Evolutionary conservation across 2,888 invertebrate species (phyloP).

Genomic region (Pimpla rufipes): DNA sequence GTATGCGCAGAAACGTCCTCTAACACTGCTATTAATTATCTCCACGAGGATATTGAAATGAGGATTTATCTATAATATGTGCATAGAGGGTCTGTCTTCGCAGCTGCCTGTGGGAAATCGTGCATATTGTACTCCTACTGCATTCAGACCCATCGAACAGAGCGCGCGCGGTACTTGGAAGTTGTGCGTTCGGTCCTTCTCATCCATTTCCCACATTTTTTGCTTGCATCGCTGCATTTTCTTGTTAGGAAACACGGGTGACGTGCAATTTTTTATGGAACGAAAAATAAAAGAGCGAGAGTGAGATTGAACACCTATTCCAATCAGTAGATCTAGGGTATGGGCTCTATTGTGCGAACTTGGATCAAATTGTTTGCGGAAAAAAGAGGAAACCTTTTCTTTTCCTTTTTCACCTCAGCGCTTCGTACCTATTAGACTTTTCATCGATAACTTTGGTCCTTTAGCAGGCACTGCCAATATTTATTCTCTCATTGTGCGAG

Average conservation of each 20-base stretch:
- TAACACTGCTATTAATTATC: slow-evolving; percentile 70
- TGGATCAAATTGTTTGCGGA: slow-evolving; percentile 44
- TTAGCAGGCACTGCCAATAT: too few relatives aligned
- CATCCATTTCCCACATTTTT: slow-evolving; percentile 33
- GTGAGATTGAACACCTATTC: slow-evolving; percentile 19
- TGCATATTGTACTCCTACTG: not conserved
- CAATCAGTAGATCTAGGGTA: slow-evolving; percentile 44
- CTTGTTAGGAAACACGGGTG: slow-evolving; percentile 12
- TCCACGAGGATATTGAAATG: slow-evolving; percentile 73
- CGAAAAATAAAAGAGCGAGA: slow-evolving; percentile 7
- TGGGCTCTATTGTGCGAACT: slow-evolving; percentile 14
- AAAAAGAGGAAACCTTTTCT: not conserved
- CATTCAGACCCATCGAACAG: not conserved
- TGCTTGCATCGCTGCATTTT: not conserved
- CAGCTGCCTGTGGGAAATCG: slow-evolving; percentile 24
- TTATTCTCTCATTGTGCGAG: too few relatives aligned
- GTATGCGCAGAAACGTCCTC: not conserved
- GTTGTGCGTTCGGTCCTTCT: slow-evolving; percentile 15
- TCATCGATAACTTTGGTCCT: not conserved
- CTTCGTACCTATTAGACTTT: not conserved
- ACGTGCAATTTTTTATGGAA: not conserved
- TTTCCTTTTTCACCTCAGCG: not conserved
- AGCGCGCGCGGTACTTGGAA: not conserved
- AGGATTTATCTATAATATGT: slow-evolving; percentile 73
- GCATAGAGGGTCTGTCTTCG: slow-evolving; percentile 39